Base-by-base conservation (phyloP, 2,113 vertebrate species). In the Cygnus atratus region DNA sequence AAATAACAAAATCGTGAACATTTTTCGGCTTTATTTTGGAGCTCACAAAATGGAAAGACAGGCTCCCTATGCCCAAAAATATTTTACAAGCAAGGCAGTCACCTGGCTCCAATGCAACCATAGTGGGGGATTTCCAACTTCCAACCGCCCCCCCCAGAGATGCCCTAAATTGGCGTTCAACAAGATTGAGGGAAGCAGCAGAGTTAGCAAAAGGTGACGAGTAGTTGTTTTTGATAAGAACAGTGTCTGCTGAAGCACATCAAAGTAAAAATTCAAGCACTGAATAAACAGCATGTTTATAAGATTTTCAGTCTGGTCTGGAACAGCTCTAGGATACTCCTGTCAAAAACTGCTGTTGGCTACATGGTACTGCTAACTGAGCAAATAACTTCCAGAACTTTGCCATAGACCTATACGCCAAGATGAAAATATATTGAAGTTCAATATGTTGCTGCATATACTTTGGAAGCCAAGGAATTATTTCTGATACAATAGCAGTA, bases 131-230 rank as follows among this genome's bases (percentile, higher is more conserved):
- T 29, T 65, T 65, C 39, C 28, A 65, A 29, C 39, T 18, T 37
- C 8, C 62, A 29, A 18, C 12, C 37, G 16, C 11, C 3, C 24
- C 2, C 29, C 21, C 12, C 66, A 57, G 8, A 68, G 11, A 29
- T 33, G 24, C 50, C 37, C 90, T 94, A 92, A 95, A 89, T 75
- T 71, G 63, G 52, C 25, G 52, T 24, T 29, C 22, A 5, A 91
- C 68, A 85, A 48, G 48, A 78, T 62, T 75, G 90, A 95, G 31
- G 31, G 44, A 94, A 89, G 68, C 66, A 94, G 25, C 15, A 14
- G 62, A 90, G 91, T 80, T 73, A 93, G 41, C 87, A 94, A 68
- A 95, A 79, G 59, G 54, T 90, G 94, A 93, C 85, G 91, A 96
- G 79, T n/a, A 81, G 72, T 44, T 88, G 54, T 84, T 97, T 95